Base-by-base conservation (phyloP, 2,888 invertebrate species). In the Cosmopolites sordidus region DNA sequence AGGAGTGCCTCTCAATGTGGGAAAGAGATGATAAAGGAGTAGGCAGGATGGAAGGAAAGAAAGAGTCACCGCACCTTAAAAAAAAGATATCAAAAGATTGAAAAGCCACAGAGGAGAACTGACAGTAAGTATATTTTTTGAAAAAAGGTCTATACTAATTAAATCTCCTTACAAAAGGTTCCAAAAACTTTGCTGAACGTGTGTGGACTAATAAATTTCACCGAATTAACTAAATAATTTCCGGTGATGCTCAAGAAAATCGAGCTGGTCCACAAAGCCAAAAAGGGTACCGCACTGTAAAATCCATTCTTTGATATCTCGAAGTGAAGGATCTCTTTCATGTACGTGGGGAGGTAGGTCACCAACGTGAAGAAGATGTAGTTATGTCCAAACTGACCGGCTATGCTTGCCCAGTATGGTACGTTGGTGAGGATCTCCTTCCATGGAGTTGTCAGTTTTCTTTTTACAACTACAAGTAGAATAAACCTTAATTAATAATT, bases 331-430 rank as follows among this genome's bases (percentile, higher is more conserved):
- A 61, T 51, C 3, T 60, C 61, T 39, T 81, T 82, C 82, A 92
- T 84, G 68, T 89, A 92, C 0, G 84, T 81, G 0, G 92, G 91
- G 65, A 89, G 84, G 70, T 91, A 86, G 0, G 90, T 89, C 1
- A 91, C 76, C 17, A 92, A 74, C 17, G 89, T 89, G 86, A 89
- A 90, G 73, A 88, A 90, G 18, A 90, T 90, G 80, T 89, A 86
- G 64, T 82, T 83, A 64, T 90, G 87, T 0, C 86, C 83, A 58
- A 83, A 81, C 66, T 91, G 90, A 0, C 84, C 82, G 1, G 86
- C 66, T 1, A 87, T 68, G 1, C 91, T 75, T 0, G 89, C 83
- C 81, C 85, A 83, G 68, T 92, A 85, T 0, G 91, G 87, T 15
- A 83, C 65, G 0, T 89, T 89, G 0, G 83, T 86, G 42, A 84